phyloP scores from a whole-genome alignment of 1,140 invertebrate species.

The Drosophila baimaii region DNA sequence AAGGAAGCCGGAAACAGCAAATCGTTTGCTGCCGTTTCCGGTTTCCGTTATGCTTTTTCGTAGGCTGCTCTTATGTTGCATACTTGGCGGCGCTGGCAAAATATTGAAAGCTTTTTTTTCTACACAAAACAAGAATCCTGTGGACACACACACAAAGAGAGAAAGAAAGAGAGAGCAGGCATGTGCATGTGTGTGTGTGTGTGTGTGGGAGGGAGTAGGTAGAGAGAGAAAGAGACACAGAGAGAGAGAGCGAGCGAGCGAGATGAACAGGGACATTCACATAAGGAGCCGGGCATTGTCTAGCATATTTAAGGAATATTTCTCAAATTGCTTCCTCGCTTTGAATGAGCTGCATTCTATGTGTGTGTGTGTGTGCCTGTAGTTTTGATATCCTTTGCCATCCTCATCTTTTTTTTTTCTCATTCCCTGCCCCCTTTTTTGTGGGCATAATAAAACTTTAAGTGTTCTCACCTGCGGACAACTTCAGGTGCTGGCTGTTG shows the following conservation, averaged over 20 bases:
- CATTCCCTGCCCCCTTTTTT: constrained; percentile 11
- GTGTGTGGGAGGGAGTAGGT: constrained; percentile 11
- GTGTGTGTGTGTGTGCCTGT: constrained; percentile 26
- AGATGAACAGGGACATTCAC: constrained; percentile 59
- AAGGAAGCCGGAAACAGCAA: constrained; percentile 31
- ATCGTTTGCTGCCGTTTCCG: neutral
- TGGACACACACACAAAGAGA: constrained; percentile 18
- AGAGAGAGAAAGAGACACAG: neutral
- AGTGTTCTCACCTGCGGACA: constrained; percentile 70
- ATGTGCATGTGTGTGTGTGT: constrained; percentile 20
- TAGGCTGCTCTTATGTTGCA: constrained; percentile 31
- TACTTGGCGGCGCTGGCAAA: constrained; percentile 42
- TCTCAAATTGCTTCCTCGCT: constrained; percentile 39
- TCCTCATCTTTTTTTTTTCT: neutral
- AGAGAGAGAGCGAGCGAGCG: constrained; percentile 9
- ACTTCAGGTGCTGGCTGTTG: constrained; percentile 42
- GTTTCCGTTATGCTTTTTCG: constrained; percentile 17
- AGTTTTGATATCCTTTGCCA: constrained; percentile 50
- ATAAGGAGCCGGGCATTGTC: constrained; percentile 46
- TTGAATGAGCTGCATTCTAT: constrained; percentile 67
- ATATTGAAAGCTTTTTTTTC: constrained; percentile 49
- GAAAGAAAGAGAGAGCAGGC: constrained; percentile 25
- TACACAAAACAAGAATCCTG: constrained; percentile 71
- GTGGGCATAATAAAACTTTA: constrained; percentile 73
- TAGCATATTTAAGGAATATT: constrained; percentile 50